These are phyloP conservation scores for Micromussa lordhowensis DNA, from an alignment of 92 coral and sea anemone species.

Conservation along the genomic window DNA sequence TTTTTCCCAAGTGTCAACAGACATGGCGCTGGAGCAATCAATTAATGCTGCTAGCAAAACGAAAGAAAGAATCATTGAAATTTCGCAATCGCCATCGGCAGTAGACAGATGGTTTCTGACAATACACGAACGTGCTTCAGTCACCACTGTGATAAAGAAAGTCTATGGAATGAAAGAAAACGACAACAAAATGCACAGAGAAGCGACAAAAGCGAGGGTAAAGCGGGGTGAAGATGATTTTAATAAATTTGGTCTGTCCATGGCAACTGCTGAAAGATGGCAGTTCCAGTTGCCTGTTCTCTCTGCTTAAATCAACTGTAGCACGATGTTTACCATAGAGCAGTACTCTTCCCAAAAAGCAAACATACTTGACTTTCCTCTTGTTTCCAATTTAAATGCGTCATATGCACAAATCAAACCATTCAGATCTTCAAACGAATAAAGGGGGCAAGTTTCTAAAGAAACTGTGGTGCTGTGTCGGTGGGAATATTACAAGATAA, in stretches of 20 bases:
- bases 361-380: no score
- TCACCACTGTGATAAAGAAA: constrained; percentile 56
- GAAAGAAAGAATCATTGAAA: constrained; percentile 60
- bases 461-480: no score
- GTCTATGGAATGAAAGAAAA: constrained; percentile 40
- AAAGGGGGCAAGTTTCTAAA: no score
- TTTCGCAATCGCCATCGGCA: constrained; percentile 53
- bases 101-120: constrained; percentile 69
- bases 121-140: constrained; percentile 57
- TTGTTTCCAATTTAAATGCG: no score
- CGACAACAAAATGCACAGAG: no score
- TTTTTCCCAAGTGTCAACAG: no score
- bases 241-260: constrained; percentile 70
- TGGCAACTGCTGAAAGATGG: constrained; percentile 46
- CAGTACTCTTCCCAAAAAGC: no score
- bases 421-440: no score
- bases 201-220: no score
- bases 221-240: no score
- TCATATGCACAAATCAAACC: no score
- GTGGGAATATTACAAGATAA: no score
- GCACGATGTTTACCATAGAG: constrained; percentile 56
- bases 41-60: constrained; percentile 64
- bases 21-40: constrained; percentile 73
- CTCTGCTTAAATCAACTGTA: constrained; percentile 64
- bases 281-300: constrained; percentile 64